Evolutionary conservation across 2,797 vertebrate genomes (phyloP), one percentile per base, ranked within the genome.

Genomic region (Caiman crocodilus): DNA sequence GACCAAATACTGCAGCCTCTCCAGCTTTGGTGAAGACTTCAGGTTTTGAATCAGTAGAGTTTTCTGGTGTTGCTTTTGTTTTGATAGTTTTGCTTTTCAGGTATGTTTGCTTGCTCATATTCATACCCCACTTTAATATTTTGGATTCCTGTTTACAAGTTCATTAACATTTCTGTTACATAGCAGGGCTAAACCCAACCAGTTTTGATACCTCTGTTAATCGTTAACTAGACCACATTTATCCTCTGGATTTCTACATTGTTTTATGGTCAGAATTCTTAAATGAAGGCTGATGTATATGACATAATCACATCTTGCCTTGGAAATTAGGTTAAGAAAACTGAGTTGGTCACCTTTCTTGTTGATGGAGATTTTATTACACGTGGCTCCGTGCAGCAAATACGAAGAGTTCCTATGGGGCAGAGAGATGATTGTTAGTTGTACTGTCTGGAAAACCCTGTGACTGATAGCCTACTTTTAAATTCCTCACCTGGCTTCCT

Each of bases 281-380:
- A 89, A 94, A 95, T 32, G 20, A 75, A 89, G 74, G 76, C 79
- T 67, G 85, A 91, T 89, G 96, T 89, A 88, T 92, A 80, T 93
- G 77, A 64, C 42, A n/a, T 96, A 95, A 95, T 96, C 76, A 77
- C 77, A 85, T 96, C 35, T 90, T 92, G 30, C 69, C 63, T 94
- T 89, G 95, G 82, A 97, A 96, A 97, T 95, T 85, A 92, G 56
- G 94, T 94, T 94, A 94, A 96, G 25, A 73, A 92, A 90, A 95
- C 42, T 50, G 28, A 64, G 56, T 76, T 80, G 76, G 59, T 63
- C 73, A 89, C 60, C 79, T 57, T 95, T 94, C 85, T 58, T 56
- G 61, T 75, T 35, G 60, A 6, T 23, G 42, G 59, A 42, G 28
- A 85, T 92, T 83, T 85, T 67, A 55, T 87, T 80, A 50, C 30